Evolutionary conservation across 2,797 vertebrate species (phyloP), one percentile per base, ranked within the genome.

Genomic region (Myotis myotis): DNA sequence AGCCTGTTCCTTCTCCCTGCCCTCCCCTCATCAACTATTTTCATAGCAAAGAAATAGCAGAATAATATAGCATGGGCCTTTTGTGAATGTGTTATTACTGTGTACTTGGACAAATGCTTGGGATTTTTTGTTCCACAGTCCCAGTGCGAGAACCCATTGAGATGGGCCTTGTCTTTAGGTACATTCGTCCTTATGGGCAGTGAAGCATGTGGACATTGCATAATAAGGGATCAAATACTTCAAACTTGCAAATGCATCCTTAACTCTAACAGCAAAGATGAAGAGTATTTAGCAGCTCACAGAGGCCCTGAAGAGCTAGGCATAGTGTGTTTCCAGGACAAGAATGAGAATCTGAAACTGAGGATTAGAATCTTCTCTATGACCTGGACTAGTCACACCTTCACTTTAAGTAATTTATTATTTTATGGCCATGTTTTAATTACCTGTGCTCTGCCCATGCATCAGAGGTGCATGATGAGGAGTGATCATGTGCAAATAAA

Each of bases 401-500:
- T 81, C 15, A 38, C 38, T 60, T 47, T 10, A 76, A 89, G 62
- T 68, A 64, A 79, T 70, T 79, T 88, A 60, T 87, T 49, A 60
- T 47, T 44, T 33, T n/a, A 68, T 55, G 33, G 53, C 36, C 28
- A n/a, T 41, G 53, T 62, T 94, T 96, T 93, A 94, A 81, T 88
- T 78, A 13, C 53, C 51, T 64, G 33, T 41, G 30, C 49, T 71
- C 68, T 81, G 30, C 36, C 70, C 19, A 17, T 64, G 64, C 51
- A 15, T 47, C 30, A 66, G 74, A 93, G 66, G 22, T 49, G 74
- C 6, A 11, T 36, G 70, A 55, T 72, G 75, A 93, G 71, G 86
- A 86, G 79, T 84, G 93, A 96, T 96, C 74, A 89, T n/a, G 47
- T 92, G 53, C 57, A 84, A 91, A 86, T 62, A 36, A 96, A 96